Percentiles rank a stretch among this genome's conserved stretches.
Conservation (phyloP, 1,140 invertebrate species). For the Formica exsecta region DNA sequence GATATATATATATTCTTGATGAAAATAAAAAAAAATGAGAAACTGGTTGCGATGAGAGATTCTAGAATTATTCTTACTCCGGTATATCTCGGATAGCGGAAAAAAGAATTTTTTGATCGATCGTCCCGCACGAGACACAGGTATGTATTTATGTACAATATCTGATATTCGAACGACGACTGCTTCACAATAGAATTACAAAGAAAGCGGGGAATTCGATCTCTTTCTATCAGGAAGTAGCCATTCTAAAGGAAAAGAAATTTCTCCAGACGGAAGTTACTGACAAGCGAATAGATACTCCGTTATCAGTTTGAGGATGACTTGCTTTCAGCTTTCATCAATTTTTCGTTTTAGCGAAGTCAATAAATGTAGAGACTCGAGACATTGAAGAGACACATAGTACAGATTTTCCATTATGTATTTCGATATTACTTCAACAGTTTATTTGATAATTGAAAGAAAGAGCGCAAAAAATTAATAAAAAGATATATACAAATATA, state of each 20-base stretch:
- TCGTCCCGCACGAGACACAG: conserved; percentile 27
- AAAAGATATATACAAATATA: neutral
- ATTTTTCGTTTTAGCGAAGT: conserved; percentile 9
- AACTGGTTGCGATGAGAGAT: neutral
- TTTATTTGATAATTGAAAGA: neutral
- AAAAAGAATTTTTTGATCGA: conserved; percentile 22
- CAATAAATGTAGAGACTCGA: neutral
- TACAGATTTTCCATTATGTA: neutral
- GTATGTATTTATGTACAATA: conserved; percentile 50
- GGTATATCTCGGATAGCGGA: conserved; percentile 22
- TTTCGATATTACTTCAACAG: neutral
- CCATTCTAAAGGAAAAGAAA: conserved; percentile 21
- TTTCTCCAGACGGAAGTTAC: conserved; percentile 6
- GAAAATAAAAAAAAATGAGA: conserved; percentile 26
- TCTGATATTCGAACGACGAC: conserved; percentile 5
- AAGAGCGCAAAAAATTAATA: neutral
- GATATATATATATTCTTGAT: neutral
- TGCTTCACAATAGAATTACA: conserved; percentile 55
- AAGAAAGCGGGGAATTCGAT: conserved; percentile 39
- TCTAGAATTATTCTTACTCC: conserved; percentile 9
- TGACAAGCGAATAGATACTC: conserved; percentile 15
- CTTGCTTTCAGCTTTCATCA: conserved; percentile 40
- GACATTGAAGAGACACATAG: neutral
- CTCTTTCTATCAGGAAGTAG: conserved; percentile 26
- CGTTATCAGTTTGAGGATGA: conserved; percentile 11